Percentiles rank a stretch among this genome's conserved stretches.
Conservation (phyloP, 2,113 vertebrate genomes). For the Tupaia tana region DNA sequence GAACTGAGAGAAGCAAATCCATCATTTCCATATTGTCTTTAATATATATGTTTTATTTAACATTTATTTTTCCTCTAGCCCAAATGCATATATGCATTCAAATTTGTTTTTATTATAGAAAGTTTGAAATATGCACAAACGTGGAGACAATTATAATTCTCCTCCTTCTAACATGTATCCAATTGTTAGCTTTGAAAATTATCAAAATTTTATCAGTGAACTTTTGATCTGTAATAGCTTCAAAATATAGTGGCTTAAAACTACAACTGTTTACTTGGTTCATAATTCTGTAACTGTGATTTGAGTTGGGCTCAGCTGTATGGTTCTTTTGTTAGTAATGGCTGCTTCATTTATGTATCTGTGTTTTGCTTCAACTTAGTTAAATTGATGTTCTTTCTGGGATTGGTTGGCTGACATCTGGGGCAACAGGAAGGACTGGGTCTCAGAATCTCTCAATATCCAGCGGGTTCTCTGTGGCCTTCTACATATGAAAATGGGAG, state of each 20-base stretch:
- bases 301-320: conserved; percentile 16
- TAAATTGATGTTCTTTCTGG: neutral
- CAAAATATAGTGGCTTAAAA: conserved; percentile 8
- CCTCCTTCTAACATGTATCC: neutral
- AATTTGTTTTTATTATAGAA: conserved; percentile 17
- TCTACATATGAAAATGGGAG: neutral
- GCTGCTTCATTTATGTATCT: neutral
- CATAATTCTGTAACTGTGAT: neutral
- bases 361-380: conserved; percentile 12
- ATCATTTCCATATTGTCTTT: neutral
- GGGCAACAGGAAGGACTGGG: neutral
- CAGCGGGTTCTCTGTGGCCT: neutral
- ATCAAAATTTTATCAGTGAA: neutral
- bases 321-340: conserved; percentile 42
- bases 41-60: conserved; percentile 42
- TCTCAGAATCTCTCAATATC: neutral
- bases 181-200: neutral
- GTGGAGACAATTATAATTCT: neutral
- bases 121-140: conserved; percentile 14
- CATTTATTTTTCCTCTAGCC: conserved; percentile 48
- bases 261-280: neutral
- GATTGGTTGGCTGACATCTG: neutral
- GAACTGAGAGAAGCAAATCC: no score
- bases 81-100: conserved; percentile 21
- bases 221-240: neutral